Conservation (phyloP, 1,140 invertebrate genomes). For the Carposina sasakii region DNA sequence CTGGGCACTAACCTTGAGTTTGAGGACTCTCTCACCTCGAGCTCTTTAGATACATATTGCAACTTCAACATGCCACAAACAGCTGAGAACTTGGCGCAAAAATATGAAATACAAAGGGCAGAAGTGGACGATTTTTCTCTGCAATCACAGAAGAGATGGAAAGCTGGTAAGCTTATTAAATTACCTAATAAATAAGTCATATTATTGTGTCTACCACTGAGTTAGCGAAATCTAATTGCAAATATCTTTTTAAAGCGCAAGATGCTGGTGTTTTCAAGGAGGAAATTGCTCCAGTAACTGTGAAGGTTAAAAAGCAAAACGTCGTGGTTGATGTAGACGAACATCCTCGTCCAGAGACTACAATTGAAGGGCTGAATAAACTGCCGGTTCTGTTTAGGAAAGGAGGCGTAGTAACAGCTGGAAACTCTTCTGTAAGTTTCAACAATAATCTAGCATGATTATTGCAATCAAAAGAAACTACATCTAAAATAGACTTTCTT, state of each 20-base stretch:
- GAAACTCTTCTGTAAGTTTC: conserved; percentile 91
- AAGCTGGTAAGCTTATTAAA: conserved; percentile 79
- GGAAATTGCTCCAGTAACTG: conserved; percentile 89
- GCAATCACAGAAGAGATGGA: conserved; percentile 87
- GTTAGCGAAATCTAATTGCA: no score
- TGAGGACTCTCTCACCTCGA: conserved; percentile 87
- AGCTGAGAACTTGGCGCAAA: conserved; percentile 96
- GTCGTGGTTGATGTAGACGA: conserved; percentile 90
- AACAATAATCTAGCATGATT: no score
- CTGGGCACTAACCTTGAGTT: conserved; percentile 86
- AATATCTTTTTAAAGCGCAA: conserved; percentile 79
- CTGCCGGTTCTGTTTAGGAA: conserved; percentile 95
- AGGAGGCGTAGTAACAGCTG: conserved; percentile 95
- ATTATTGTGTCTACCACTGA: no score
- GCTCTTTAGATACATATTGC: conserved; percentile 90
- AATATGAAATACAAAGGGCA: conserved; percentile 87
- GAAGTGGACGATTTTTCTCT: conserved; percentile 93
- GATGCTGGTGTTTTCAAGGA: conserved; percentile 90
- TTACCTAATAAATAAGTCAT: no score
- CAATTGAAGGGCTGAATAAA: conserved; percentile 84
- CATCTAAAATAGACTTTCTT: no score
- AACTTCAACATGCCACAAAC: conserved; percentile 97
- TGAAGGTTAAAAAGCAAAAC: conserved; percentile 88
- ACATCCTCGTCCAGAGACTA: conserved; percentile 93
- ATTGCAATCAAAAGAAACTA: no score